Percentiles rank a stretch among this genome's conserved stretches.
Conservation (phyloP, 2,113 vertebrate species). For the Hipposideros armiger region DNA sequence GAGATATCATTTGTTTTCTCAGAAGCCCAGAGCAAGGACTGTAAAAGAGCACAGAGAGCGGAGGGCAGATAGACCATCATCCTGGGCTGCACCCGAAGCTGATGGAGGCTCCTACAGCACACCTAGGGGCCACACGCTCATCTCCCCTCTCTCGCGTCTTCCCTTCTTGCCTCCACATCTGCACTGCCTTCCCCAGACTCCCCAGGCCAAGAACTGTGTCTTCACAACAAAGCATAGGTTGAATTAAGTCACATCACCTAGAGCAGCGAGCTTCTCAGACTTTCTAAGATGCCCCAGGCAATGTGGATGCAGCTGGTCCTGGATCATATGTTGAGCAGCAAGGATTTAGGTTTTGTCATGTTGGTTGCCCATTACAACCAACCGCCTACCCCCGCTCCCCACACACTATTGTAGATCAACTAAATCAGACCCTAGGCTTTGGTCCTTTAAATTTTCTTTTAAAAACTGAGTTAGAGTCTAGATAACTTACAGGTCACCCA, state of each 20-base stretch:
- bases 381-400: background rate
- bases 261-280: background rate
- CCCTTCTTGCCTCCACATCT: background rate
- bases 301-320: background rate
- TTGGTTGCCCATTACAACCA: background rate
- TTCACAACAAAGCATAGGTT: background rate
- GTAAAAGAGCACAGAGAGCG: background rate
- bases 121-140: background rate
- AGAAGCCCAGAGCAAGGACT: conserved; percentile 13
- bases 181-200: fast-evolving
- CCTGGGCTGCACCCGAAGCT: fast-evolving
- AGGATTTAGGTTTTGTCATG: background rate
- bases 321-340: background rate
- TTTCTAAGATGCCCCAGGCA: background rate
- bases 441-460: background rate
- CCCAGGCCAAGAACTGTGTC: background rate
- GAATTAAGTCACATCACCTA: background rate
- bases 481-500: background rate
- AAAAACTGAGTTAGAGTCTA: background rate
- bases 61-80: background rate
- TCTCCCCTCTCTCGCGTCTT: background rate
- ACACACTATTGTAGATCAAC: background rate
- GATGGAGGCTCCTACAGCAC: background rate
- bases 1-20: background rate
- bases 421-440: background rate